Conservation (phyloP, 2,113 vertebrate species). For the Panthera leo region DNA sequence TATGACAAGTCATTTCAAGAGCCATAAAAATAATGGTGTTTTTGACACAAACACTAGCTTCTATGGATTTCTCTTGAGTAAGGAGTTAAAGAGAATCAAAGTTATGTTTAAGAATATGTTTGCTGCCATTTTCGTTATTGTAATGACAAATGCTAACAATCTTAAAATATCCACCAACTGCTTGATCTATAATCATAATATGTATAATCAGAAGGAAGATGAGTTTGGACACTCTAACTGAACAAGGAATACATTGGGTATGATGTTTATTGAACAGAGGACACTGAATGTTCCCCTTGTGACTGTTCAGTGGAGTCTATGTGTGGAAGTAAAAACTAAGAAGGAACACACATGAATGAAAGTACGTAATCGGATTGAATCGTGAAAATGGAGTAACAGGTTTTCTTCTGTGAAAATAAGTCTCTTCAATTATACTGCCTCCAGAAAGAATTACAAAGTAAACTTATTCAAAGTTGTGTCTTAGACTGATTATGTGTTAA, state of each 20-base stretch:
- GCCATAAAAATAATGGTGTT: neutral
- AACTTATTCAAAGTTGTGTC: neutral
- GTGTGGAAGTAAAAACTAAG: neutral
- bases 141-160: neutral
- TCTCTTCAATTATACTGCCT: neutral
- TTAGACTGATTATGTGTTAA: neutral
- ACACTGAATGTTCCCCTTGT: neutral
- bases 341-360: neutral
- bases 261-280: neutral
- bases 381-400: neutral
- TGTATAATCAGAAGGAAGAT: neutral
- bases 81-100: neutral
- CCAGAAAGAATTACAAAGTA: neutral
- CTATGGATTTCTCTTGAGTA: neutral
- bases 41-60: neutral
- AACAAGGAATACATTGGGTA: neutral
- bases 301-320: neutral
- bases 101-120: neutral
- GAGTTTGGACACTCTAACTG: neutral
- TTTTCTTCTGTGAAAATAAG: neutral
- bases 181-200: neutral
- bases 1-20: constrained; percentile 1
- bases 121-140: neutral
- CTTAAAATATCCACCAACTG: neutral
- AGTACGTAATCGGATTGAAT: neutral